Base-by-base conservation (phyloP, 2,797 vertebrate species). In the Perodicticus potto region DNA sequence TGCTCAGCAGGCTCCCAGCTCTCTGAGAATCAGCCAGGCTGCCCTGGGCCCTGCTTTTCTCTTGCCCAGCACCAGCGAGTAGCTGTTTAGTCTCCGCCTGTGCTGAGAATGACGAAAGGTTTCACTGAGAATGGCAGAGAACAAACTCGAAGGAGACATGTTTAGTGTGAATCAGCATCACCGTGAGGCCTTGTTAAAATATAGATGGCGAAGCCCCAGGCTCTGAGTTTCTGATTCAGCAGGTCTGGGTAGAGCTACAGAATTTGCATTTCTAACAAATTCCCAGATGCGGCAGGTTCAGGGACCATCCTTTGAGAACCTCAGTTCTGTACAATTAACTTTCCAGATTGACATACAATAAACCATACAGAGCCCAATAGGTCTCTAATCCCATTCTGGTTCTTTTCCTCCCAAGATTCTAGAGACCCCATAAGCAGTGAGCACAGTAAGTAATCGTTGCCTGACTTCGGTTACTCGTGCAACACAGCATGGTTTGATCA, bases 1-100 rank as follows among this genome's bases (percentile, higher is more conserved):
- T 7, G 34, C 59, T 57, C 77, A 3, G 17, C 0, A 5, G 32
- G 49, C 17, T 67, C 77, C 0, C 17, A 6, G 40, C 37, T 67
- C 70, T 77, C 12, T 3, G 1, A 29, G 23, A 3, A 1, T 27
- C 5, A 10, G 69, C 37, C 23, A 53, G n/a, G 6, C 14, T 45
- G 34, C 17, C 17, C 17, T 43, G 1, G 0, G 7, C 1, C 40
- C 57, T 2, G 0, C 5, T 11, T 32, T 11, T 32, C 61, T n/a
- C n/a, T 20, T 23, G 9, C 16, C 14, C 23, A 23, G 57, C 37
- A 23, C 63, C 72, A 19, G 9, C 65, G 53, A 87, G 67, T 25
- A 34, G 25, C 90, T 85, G n/a, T 25, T 37, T 3, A 49, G 49
- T 20, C 81, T 72, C 10, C 1, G 32, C 29, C 61, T 63, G 19